Percentiles rank a stretch among this genome's conserved stretches.
These are phyloP conservation scores for Hyppa rectilinea DNA, from an alignment of 2,888 invertebrate species.

Conservation along the genomic window DNA sequence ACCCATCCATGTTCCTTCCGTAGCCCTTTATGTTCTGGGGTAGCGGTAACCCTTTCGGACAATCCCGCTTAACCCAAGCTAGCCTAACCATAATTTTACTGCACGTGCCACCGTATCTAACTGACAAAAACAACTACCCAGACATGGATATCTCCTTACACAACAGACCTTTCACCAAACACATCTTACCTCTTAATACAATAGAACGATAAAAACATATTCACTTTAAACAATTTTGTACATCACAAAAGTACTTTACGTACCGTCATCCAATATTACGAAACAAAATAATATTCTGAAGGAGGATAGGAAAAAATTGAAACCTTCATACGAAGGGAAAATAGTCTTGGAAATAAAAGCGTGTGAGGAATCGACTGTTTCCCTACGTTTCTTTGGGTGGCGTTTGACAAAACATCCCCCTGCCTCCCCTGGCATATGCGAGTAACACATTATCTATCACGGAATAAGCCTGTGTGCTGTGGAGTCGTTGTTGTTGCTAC, in stretches of 20 bases:
- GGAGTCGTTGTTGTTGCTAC: slow-evolving; percentile 69
- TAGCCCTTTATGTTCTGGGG: too few species aligned
- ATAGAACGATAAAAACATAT: slow-evolving; percentile 55
- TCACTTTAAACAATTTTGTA: slow-evolving; percentile 65
- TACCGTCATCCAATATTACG: slow-evolving; percentile 67
- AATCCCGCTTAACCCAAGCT: too few species aligned
- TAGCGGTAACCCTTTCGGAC: too few species aligned
- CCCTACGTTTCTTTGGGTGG: slow-evolving; percentile 79
- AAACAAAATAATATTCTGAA: slow-evolving; percentile 67
- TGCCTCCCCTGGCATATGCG: slow-evolving; percentile 79
- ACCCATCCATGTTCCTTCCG: too few species aligned
- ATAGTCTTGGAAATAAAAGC: slow-evolving; percentile 69
- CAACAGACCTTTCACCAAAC: slow-evolving; percentile 8
- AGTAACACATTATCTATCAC: slow-evolving; percentile 89
- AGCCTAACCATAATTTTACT: too few species aligned
- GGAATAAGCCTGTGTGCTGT: slow-evolving; percentile 73
- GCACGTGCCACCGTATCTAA: too few species aligned
- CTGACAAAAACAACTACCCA: neutral
- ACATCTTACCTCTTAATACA: slow-evolving; percentile 44
- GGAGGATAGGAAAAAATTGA: slow-evolving; percentile 63
- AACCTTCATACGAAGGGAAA: slow-evolving; percentile 62
- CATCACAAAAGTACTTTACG: slow-evolving; percentile 63
- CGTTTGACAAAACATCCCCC: slow-evolving; percentile 88
- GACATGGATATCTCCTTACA: slow-evolving; percentile 14
- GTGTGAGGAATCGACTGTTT: slow-evolving; percentile 72